Conservation (phyloP, 1,140 invertebrate genomes). For the Rhopalosiphum padi region DNA sequence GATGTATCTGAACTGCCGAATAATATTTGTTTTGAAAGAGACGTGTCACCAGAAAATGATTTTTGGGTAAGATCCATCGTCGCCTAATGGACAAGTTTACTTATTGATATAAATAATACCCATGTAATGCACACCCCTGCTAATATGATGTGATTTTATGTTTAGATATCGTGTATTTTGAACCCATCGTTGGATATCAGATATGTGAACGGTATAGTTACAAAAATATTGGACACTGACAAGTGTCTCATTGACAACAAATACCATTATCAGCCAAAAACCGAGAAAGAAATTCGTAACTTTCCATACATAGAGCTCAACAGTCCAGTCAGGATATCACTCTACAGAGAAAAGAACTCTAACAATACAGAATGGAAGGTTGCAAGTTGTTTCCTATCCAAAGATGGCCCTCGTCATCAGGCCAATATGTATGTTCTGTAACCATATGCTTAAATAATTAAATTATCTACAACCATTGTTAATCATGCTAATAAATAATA, state of each 20-base stretch:
- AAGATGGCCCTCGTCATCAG: background rate
- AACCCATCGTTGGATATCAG: background rate
- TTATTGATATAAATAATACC: background rate
- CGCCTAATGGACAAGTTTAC: no score
- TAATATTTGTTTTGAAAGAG: conserved; percentile 33
- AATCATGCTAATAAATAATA: background rate
- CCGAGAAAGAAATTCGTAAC: conserved; percentile 36
- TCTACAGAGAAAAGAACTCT: conserved; percentile 27
- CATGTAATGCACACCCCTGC: background rate
- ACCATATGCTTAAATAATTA: background rate
- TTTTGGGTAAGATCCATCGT: background rate
- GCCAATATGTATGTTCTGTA: background rate
- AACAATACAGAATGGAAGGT: conserved; percentile 22
- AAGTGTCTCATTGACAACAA: conserved; percentile 19
- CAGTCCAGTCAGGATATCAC: conserved; percentile 38
- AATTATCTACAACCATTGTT: background rate
- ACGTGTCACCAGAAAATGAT: conserved; percentile 19
- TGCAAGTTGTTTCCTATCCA: conserved; percentile 32
- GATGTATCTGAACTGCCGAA: background rate
- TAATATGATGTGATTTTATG: background rate
- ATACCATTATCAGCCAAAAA: conserved; percentile 51
- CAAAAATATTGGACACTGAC: conserved; percentile 24
- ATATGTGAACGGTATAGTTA: conserved; percentile 35
- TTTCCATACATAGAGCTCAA: conserved; percentile 7
- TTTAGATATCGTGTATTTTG: conserved; percentile 45